Evolutionary conservation across 2,888 invertebrate species (phyloP).

Genomic region (Lacanobia oleracea): DNA sequence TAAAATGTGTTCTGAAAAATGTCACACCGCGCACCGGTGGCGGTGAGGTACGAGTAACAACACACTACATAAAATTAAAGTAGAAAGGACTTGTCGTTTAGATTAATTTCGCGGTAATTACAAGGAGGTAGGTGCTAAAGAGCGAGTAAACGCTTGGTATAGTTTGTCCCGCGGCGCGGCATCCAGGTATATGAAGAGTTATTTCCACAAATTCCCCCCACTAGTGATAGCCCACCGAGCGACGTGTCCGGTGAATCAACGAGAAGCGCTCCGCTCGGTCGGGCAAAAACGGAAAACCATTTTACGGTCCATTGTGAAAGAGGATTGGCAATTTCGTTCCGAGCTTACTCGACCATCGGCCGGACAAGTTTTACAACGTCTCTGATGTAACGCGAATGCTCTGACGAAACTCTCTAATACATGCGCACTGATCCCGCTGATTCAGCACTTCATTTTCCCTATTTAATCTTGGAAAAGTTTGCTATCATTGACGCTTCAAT

Average conservation of each 20-base stretch:
- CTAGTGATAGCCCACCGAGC: slow-evolving; percentile 86
- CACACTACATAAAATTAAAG: slow-evolving; percentile 16
- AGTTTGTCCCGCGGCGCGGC: slow-evolving; percentile 46
- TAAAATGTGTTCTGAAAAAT: slow-evolving; percentile 25
- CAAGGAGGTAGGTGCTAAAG: slow-evolving; percentile 28
- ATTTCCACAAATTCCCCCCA: slow-evolving; percentile 84
- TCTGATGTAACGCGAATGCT: slow-evolving; percentile 84
- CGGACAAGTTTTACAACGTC: slow-evolving; percentile 87
- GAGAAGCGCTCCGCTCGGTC: slow-evolving; percentile 87
- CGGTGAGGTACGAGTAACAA: background rate
- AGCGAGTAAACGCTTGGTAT: slow-evolving; percentile 39
- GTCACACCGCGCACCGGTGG: background rate
- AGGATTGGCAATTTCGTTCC: slow-evolving; percentile 90
- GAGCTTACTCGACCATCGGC: slow-evolving; percentile 88
- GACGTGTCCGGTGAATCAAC: slow-evolving; percentile 90
- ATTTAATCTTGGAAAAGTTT: slow-evolving; percentile 37
- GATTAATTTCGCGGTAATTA: slow-evolving; percentile 48
- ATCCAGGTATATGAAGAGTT: slow-evolving; percentile 81
- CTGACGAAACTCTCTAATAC: slow-evolving; percentile 79
- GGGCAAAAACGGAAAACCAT: slow-evolving; percentile 90
- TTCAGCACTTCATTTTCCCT: slow-evolving; percentile 56
- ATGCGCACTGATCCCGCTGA: slow-evolving; percentile 67
- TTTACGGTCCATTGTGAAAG: slow-evolving; percentile 91
- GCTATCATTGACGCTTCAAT: slow-evolving; percentile 3
- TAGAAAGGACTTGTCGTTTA: slow-evolving; percentile 26